These are phyloP conservation scores for Xanthia icteritia DNA, from an alignment of 2,888 invertebrate species.

Conservation along the genomic window DNA sequence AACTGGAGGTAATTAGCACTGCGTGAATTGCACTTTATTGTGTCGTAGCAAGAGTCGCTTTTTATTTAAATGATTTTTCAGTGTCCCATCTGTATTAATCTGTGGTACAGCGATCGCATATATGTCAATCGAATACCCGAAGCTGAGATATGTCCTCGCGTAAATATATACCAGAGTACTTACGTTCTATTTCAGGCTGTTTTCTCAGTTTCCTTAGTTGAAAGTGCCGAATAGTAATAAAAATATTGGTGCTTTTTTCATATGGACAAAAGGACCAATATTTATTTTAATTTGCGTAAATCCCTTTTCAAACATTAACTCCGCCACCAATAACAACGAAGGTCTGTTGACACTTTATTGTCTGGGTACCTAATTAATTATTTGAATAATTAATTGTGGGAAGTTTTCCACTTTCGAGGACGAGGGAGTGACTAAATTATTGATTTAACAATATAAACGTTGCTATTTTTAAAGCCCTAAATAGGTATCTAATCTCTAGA, in stretches of 20 bases:
- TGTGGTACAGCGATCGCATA: background rate
- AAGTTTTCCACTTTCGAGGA: background rate
- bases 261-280: background rate
- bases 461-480: background rate
- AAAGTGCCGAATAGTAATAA: slow-evolving; percentile 2
- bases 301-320: background rate
- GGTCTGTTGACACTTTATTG: background rate
- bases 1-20: too few species aligned
- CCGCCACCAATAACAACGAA: background rate
- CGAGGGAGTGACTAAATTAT: background rate
- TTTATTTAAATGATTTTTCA: too few species aligned
- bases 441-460: background rate
- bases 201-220: slow-evolving; percentile 15
- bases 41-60: too few species aligned
- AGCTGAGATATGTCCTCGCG: slow-evolving; percentile 13
- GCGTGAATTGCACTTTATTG: too few species aligned
- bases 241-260: slow-evolving; percentile 14
- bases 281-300: background rate
- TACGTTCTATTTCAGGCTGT: too few species aligned
- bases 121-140: slow-evolving; percentile 39
- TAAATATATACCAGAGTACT: slow-evolving; percentile 24
- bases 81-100: too few species aligned
- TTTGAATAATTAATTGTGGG: slow-evolving; percentile 4
- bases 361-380: slow-evolving; percentile 26
- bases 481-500: background rate